Percentiles rank a stretch among this genome's conserved stretches.
Evolutionary conservation across 2,113 vertebrate genomes (phyloP).

Genomic region (Struthio camelus): DNA sequence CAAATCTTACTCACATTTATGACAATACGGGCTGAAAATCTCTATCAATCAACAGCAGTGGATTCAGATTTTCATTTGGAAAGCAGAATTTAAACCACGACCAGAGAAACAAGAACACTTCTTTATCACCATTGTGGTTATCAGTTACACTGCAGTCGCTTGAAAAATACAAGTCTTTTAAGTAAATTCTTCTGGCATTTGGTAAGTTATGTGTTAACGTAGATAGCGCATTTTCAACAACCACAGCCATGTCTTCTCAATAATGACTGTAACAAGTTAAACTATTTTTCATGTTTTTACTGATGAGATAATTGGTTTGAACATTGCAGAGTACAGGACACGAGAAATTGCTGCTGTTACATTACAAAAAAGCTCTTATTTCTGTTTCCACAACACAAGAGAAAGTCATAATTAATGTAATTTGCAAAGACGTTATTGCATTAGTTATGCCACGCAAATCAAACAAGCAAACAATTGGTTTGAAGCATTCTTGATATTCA

Average conservation of each 20-base stretch:
- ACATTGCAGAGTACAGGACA: neutral
- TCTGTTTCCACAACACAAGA: neutral
- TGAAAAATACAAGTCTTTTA: neutral
- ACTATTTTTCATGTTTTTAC: constrained; percentile 41
- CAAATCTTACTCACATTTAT: neutral
- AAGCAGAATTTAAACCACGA: neutral
- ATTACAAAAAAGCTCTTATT: neutral
- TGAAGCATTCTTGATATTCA: constrained; percentile 18
- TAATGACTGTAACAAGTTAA: constrained; percentile 46
- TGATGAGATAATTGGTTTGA: constrained; percentile 51
- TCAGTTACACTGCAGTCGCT: neutral
- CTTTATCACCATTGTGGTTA: neutral
- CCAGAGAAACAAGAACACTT: neutral
- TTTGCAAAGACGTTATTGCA: constrained; percentile 45
- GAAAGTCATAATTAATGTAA: constrained; percentile 54
- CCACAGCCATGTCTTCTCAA: constrained; percentile 29
- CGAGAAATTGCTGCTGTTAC: neutral
- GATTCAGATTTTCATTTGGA: neutral
- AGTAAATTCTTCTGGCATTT: constrained; percentile 3
- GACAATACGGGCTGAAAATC: neutral
- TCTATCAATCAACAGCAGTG: neutral
- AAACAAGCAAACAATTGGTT: constrained; percentile 3
- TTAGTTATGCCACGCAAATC: constrained; percentile 3
- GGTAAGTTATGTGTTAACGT: neutral
- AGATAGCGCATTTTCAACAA: constrained; percentile 14